phyloP scores from a whole-genome alignment of 2,888 invertebrate genomes.

The Chaitophorus viminalis region DNA sequence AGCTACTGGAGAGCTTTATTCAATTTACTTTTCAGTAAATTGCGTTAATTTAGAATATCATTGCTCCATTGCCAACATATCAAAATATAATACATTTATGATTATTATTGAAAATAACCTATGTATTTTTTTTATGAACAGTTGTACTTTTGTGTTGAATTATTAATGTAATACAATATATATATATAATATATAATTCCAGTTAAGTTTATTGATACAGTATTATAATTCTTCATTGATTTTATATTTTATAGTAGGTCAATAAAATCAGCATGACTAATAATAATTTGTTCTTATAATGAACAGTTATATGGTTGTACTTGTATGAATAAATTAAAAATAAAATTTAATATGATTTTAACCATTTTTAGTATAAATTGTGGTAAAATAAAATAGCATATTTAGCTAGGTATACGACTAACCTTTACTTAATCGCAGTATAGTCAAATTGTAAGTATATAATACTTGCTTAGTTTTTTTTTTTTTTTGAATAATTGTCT shows the following conservation, averaged over 20 bases:
- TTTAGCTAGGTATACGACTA: not conserved
- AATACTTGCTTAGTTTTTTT: not conserved
- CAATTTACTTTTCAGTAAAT: not conserved
- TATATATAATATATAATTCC: too few species aligned
- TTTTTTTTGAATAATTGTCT: not conserved
- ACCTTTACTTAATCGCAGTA: not conserved
- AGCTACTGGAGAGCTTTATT: not conserved
- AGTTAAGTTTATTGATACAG: not conserved
- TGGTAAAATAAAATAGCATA: not conserved
- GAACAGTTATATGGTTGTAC: not conserved
- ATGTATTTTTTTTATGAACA: not conserved
- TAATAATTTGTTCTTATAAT: not conserved
- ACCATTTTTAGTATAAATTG: not conserved
- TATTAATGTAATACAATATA: not conserved
- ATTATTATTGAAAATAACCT: not conserved
- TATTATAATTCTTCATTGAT: not conserved
- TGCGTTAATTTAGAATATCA: not conserved
- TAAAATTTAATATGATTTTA: not conserved
- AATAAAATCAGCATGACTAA: not conserved
- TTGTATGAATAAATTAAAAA: not conserved
- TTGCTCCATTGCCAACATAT: not conserved
- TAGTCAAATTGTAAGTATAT: not conserved
- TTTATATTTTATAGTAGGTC: not conserved
- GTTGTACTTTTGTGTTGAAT: not conserved
- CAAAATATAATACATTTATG: not conserved